Conservation (phyloP, 2,888 invertebrate genomes). For the Callosobruchus maculatus region DNA sequence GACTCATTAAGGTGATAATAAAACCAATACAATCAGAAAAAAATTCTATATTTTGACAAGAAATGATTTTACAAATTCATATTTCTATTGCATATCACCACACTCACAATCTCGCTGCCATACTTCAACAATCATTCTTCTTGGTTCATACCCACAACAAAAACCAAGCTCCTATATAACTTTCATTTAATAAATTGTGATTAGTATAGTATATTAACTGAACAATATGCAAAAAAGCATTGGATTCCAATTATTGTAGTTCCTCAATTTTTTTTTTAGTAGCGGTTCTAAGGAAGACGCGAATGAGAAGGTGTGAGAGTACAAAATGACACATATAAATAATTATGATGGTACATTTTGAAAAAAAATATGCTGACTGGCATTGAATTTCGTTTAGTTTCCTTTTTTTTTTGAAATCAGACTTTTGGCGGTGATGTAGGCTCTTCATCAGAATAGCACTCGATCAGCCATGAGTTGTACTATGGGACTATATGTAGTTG, state of each 20-base stretch:
- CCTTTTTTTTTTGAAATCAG: too few relatives aligned
- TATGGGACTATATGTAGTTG: too few relatives aligned
- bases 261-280: background rate
- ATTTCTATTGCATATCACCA: conserved; percentile 43
- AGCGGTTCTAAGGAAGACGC: background rate
- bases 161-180: conserved; percentile 51
- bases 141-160: conserved; percentile 26
- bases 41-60: conserved; percentile 54
- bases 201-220: conserved; percentile 47
- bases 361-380: background rate
- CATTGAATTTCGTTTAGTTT: background rate
- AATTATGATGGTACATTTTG: background rate
- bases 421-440: too few relatives aligned
- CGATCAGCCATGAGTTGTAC: too few relatives aligned
- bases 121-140: conserved; percentile 23
- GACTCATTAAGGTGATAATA: conserved; percentile 2
- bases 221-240: conserved; percentile 41
- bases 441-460: too few relatives aligned
- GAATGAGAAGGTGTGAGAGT: background rate
- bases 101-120: conserved; percentile 33
- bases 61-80: conserved; percentile 56
- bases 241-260: background rate
- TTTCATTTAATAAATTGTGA: conserved; percentile 47
- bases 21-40: conserved; percentile 43
- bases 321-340: background rate